Conservation (phyloP, 1,140 invertebrate species). For the Lordiphosa stackelbergi region DNA sequence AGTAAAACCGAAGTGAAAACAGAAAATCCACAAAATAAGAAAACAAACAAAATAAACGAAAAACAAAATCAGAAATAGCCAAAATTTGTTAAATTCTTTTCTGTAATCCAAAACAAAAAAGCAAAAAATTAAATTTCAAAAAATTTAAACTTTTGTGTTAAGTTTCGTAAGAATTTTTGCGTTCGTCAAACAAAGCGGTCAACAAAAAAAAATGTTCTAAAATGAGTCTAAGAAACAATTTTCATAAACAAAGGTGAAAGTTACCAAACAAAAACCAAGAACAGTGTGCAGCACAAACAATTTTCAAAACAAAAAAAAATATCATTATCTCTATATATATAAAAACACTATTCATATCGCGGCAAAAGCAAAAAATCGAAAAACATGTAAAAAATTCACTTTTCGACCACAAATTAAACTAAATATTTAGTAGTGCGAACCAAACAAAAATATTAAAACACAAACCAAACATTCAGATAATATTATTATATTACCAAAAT, state of each 20-base stretch:
- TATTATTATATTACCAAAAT: too few relatives aligned
- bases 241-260: conserved; percentile 57
- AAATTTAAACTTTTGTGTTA: conserved; percentile 56
- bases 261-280: conserved; percentile 22
- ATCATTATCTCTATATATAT: conserved; percentile 50
- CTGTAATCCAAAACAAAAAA: conserved; percentile 33
- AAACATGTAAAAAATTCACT: conserved; percentile 47
- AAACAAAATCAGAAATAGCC: conserved; percentile 60
- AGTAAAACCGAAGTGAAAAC: conserved; percentile 52
- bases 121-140: conserved; percentile 17
- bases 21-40: conserved; percentile 44
- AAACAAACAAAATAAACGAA: conserved; percentile 38
- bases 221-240: conserved; percentile 37
- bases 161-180: conserved; percentile 56
- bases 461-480: conserved; percentile 25
- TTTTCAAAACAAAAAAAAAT: conserved; percentile 29
- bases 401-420: conserved; percentile 55
- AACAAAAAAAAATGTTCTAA: conserved; percentile 48
- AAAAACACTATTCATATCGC: conserved; percentile 67
- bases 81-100: conserved; percentile 74
- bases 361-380: conserved; percentile 46
- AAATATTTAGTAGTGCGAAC: conserved; percentile 61
- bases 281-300: conserved; percentile 26
- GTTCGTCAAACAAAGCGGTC: conserved; percentile 55
- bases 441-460: conserved; percentile 7